Percentiles rank a stretch among this genome's conserved stretches.
Evolutionary conservation across 2,888 invertebrate species (phyloP).

Genomic region (Gari tellinella): DNA sequence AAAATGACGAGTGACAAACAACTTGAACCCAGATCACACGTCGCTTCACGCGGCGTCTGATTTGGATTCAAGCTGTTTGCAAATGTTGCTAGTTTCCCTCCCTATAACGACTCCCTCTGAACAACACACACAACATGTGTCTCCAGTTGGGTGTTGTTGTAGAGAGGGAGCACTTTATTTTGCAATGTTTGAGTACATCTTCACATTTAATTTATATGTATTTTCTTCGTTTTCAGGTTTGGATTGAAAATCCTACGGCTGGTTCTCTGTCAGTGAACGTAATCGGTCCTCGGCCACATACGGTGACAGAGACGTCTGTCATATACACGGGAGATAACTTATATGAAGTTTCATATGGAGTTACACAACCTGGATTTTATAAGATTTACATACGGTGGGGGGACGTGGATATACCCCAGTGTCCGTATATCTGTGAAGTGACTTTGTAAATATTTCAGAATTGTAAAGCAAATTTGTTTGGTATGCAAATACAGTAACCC

Average conservation of each 20-base stretch:
- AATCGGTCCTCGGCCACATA: slow-evolving; percentile 73
- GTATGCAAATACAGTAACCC: too few species aligned
- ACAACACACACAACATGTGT: too few species aligned
- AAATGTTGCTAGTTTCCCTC: too few species aligned
- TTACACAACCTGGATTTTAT: slow-evolving; percentile 80
- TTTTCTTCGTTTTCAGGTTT: slow-evolving; percentile 68
- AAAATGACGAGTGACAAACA: too few species aligned
- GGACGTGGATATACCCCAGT: slow-evolving; percentile 70
- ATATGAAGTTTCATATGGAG: slow-evolving; percentile 81
- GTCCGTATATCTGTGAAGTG: slow-evolving; percentile 75
- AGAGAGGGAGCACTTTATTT: too few species aligned
- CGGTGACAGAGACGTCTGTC: slow-evolving; percentile 78
- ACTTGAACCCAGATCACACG: too few species aligned
- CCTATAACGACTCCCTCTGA: too few species aligned
- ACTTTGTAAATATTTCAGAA: background rate
- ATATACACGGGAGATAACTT: slow-evolving; percentile 80
- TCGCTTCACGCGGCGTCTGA: too few species aligned
- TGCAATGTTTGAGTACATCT: too few species aligned
- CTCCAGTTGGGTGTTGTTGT: too few species aligned
- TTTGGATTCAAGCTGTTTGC: too few species aligned
- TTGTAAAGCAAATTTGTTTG: background rate
- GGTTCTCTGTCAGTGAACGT: slow-evolving; percentile 79
- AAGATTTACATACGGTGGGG: slow-evolving; percentile 80
- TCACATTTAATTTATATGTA: background rate
- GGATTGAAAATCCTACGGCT: slow-evolving; percentile 68